Conservation (phyloP, 2,797 vertebrate species). For the Haliaeetus vocifer region DNA sequence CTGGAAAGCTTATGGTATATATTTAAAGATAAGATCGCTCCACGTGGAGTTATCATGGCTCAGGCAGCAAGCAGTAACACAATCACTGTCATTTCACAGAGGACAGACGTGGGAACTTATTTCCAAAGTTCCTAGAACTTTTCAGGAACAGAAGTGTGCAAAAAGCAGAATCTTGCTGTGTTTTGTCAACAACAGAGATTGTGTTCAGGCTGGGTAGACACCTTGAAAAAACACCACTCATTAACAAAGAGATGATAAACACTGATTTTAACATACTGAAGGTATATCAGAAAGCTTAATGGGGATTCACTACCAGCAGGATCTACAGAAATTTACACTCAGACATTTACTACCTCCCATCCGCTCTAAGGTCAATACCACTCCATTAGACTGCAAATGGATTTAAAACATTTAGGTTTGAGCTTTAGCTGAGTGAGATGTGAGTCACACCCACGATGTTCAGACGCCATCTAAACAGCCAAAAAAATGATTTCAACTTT, state of each 20-base stretch:
- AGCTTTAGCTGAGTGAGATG: not conserved
- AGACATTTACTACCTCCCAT: not conserved
- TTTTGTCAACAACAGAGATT: not conserved
- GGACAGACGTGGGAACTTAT: not conserved
- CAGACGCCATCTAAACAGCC: not conserved
- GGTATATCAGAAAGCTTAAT: not conserved
- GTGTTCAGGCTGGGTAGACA: not conserved
- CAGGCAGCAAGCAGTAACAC: not conserved
- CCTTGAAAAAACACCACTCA: not conserved
- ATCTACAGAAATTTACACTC: not conserved
- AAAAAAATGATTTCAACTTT: not conserved
- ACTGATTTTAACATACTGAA: not conserved
- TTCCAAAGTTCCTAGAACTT: not conserved
- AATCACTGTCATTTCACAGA: not conserved
- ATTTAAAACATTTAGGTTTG: not conserved
- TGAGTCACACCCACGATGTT: not conserved
- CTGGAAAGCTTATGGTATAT: not conserved
- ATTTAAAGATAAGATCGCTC: not conserved
- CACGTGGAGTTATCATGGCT: accelerated
- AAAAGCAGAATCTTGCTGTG: not conserved
- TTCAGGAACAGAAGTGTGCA: not conserved
- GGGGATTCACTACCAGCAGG: not conserved
- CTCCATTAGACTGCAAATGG: not conserved
- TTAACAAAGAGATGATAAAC: not conserved
- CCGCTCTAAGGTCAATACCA: not conserved